phyloP scores from a whole-genome alignment of 2,888 invertebrate genomes.

The Xanthorhoe designata region DNA sequence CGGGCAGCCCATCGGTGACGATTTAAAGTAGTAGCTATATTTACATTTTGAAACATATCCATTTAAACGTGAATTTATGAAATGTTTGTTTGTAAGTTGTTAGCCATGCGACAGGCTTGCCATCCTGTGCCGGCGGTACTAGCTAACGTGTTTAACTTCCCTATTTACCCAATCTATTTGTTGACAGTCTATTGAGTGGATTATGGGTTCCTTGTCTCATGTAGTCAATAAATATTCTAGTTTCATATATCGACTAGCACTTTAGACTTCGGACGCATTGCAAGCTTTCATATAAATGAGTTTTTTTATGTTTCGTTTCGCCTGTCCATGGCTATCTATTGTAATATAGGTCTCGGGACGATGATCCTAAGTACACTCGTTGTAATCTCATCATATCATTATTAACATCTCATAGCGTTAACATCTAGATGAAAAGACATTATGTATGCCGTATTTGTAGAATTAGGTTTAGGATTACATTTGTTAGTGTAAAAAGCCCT shows the following conservation, averaged over 20 bases:
- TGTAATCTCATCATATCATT: slow-evolving; percentile 80
- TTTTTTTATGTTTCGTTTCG: slow-evolving; percentile 36
- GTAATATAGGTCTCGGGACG: slow-evolving; percentile 48
- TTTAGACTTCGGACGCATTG: neutral
- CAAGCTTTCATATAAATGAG: slow-evolving; percentile 7
- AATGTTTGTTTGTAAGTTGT: slow-evolving; percentile 57
- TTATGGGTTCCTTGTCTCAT: neutral
- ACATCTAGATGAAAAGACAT: slow-evolving; percentile 73
- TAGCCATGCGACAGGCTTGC: slow-evolving; percentile 55
- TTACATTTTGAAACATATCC: slow-evolving; percentile 72
- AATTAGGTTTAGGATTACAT: slow-evolving; percentile 60
- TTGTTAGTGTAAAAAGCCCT: slow-evolving; percentile 67
- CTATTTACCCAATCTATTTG: slow-evolving; percentile 4
- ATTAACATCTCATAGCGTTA: slow-evolving; percentile 80
- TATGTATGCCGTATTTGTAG: slow-evolving; percentile 70
- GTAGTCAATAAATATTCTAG: slow-evolving; percentile 2
- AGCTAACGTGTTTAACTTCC: neutral
- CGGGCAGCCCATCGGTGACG: neutral
- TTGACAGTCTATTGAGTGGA: slow-evolving; percentile 24
- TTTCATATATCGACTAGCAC: slow-evolving; percentile 4
- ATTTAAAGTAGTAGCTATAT: slow-evolving; percentile 61
- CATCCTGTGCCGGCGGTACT: slow-evolving; percentile 11
- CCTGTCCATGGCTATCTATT: slow-evolving; percentile 48
- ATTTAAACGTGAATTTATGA: slow-evolving; percentile 69
- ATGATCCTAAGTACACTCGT: slow-evolving; percentile 37